Evolutionary conservation across 2,888 invertebrate genomes (phyloP).

Genomic region (Meta bourneti): DNA sequence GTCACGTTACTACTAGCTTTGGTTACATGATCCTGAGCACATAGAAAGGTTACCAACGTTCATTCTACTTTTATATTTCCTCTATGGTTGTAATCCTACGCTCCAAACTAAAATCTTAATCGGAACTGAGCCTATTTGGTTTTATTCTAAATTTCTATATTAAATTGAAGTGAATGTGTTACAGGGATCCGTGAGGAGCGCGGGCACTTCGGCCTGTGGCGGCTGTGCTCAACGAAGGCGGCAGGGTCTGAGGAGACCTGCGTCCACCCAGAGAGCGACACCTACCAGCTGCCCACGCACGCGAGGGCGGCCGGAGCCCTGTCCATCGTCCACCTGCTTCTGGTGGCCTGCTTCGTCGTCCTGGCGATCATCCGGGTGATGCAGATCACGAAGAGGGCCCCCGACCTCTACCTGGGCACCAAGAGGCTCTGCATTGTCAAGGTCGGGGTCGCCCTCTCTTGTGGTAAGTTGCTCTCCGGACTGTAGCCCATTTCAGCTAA

Average conservation of each 20-base stretch:
- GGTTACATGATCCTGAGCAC: too few relatives aligned
- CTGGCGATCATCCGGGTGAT: slow-evolving; percentile 49
- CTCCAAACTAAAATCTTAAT: too few relatives aligned
- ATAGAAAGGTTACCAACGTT: too few relatives aligned
- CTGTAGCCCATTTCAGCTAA: background rate
- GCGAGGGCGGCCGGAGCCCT: slow-evolving; percentile 49
- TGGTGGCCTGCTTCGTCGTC: slow-evolving; percentile 44
- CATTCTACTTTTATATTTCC: too few relatives aligned
- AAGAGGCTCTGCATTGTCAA: slow-evolving; percentile 67
- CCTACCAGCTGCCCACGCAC: slow-evolving; percentile 46
- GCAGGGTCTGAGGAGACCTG: slow-evolving; percentile 7
- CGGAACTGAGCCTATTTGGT: too few relatives aligned
- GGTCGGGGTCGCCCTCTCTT: slow-evolving; percentile 63
- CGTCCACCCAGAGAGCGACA: slow-evolving; percentile 40
- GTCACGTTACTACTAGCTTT: too few relatives aligned
- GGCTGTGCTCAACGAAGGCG: slow-evolving; percentile 55
- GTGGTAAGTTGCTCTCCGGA: slow-evolving; percentile 47
- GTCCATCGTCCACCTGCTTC: slow-evolving; percentile 60
- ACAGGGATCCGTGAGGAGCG: slow-evolving; percentile 62
- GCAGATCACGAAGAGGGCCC: slow-evolving; percentile 38
- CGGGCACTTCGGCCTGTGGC: slow-evolving; percentile 74
- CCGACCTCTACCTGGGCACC: slow-evolving; percentile 65
- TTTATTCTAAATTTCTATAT: too few relatives aligned
- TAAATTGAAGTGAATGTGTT: too few relatives aligned
- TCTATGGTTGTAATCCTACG: too few relatives aligned